Evolutionary conservation across 2,797 vertebrate genomes (phyloP).

Genomic region (Chelon auratus): DNA sequence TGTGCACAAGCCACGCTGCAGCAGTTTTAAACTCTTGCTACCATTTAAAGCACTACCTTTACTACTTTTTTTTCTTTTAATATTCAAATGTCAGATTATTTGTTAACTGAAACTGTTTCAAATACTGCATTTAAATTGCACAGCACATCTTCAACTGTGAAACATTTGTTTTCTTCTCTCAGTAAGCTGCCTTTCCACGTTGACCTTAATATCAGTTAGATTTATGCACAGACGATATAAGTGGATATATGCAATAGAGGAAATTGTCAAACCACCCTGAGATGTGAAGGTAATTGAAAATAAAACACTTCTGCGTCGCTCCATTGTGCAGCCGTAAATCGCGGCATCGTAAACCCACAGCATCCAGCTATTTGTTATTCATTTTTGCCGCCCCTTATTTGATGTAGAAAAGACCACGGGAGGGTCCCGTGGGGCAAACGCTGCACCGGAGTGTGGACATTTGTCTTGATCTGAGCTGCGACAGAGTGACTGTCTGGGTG

Average conservation of each 20-base stretch:
- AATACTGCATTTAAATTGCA: background rate
- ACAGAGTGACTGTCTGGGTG: slow-evolving; percentile 41
- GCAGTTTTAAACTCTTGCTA: too few species aligned
- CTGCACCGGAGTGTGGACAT: slow-evolving; percentile 48
- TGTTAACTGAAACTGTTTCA: background rate
- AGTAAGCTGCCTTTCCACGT: slow-evolving; percentile 32
- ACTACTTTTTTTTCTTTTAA: too few species aligned
- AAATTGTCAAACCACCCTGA: slow-evolving; percentile 24
- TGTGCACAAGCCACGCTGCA: too few species aligned
- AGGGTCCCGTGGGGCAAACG: slow-evolving; percentile 51
- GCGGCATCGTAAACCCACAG: slow-evolving; percentile 40
- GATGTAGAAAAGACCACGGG: slow-evolving; percentile 35
- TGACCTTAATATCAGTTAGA: slow-evolving; percentile 49
- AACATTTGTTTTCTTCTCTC: slow-evolving; percentile 2
- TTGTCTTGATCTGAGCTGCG: slow-evolving; percentile 59
- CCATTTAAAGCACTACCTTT: too few species aligned
- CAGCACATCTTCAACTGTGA: background rate
- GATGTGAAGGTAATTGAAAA: slow-evolving; percentile 50
- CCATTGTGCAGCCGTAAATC: slow-evolving; percentile 45
- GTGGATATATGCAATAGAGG: slow-evolving; percentile 11
- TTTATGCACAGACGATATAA: slow-evolving; percentile 40
- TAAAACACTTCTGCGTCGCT: slow-evolving; percentile 38
- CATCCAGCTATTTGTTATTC: slow-evolving; percentile 52
- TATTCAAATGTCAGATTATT: background rate
- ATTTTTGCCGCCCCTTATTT: slow-evolving; percentile 49